Evolutionary conservation across 2,888 invertebrate species (phyloP).

Genomic region (Drosophila macrospina): DNA sequence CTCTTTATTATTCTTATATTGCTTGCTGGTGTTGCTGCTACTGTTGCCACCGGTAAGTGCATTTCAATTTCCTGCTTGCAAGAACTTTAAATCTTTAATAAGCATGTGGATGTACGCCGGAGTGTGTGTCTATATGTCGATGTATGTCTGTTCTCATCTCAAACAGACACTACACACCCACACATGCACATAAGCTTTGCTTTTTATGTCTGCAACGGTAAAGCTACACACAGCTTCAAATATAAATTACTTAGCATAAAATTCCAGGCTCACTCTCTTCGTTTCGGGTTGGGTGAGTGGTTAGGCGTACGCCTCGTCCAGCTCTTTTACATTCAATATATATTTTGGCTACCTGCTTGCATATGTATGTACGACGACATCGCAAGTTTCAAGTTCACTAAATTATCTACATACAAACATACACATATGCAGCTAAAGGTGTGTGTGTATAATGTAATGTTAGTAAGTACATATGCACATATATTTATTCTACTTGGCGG

Average conservation of each 20-base stretch:
- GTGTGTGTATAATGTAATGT: constrained; percentile 29
- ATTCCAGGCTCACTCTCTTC: constrained; percentile 35
- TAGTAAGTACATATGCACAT: constrained; percentile 44
- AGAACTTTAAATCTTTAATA: constrained; percentile 75
- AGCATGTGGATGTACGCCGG: constrained; percentile 41
- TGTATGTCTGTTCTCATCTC: constrained; percentile 24
- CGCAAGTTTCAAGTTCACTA: constrained; percentile 78
- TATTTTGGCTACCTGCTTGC: constrained; percentile 44
- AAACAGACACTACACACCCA: constrained; percentile 12
- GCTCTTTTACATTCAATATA: constrained; percentile 67
- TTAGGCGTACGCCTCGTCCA: constrained; percentile 37
- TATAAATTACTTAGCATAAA: constrained; percentile 74
- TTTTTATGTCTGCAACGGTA: constrained; percentile 60
- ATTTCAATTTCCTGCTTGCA: constrained; percentile 74
- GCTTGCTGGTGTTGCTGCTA: constrained; percentile 26
- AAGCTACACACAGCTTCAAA: constrained; percentile 38
- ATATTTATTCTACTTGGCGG: constrained; percentile 69
- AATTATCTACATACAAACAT: constrained; percentile 69
- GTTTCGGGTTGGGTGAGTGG: constrained; percentile 1
- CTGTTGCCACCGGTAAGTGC: constrained; percentile 71
- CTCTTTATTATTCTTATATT: constrained; percentile 63
- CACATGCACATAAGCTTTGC: constrained; percentile 35
- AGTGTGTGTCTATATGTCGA: constrained; percentile 14
- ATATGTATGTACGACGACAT: constrained; percentile 28
- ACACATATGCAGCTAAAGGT: constrained; percentile 3